Evolutionary conservation across 2,113 vertebrate genomes (phyloP).

Genomic region (Plectropomus leopardus): DNA sequence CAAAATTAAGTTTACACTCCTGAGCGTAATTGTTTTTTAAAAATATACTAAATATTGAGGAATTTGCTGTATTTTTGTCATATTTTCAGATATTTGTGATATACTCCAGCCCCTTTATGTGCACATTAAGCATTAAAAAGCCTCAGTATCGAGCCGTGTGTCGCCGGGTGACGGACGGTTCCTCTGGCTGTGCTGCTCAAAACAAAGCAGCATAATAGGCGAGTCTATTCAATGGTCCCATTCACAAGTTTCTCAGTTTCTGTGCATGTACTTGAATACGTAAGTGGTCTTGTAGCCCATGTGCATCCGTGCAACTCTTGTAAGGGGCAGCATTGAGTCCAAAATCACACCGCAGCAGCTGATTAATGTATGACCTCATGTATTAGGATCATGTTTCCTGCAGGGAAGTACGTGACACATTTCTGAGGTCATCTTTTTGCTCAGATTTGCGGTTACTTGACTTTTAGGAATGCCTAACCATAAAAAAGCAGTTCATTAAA

Average conservation of each 20-base stretch:
- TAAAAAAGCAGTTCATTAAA: not conserved
- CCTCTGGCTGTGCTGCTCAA: not conserved
- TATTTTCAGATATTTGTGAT: not conserved
- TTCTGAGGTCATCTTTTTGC: conserved; percentile 2
- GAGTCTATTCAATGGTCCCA: conserved; percentile 5
- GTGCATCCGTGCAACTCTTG: conserved; percentile 8
- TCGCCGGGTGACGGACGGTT: not conserved
- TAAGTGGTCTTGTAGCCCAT: conserved; percentile 10
- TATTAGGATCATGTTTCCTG: not conserved
- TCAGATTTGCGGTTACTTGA: not conserved
- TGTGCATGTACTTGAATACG: conserved; percentile 33
- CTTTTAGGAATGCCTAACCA: not conserved
- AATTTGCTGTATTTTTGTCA: not conserved
- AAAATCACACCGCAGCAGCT: not conserved
- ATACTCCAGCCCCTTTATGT: not conserved
- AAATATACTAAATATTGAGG: not conserved
- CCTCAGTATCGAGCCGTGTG: not conserved
- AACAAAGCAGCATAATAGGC: conserved; percentile 6
- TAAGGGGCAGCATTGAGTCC: not conserved
- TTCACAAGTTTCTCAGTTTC: conserved; percentile 21
- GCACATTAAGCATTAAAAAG: not conserved
- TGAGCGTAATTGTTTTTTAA: not conserved
- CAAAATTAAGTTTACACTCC: not conserved
- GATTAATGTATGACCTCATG: not conserved
- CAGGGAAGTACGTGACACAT: conserved; percentile 11